phyloP scores from a whole-genome alignment of 2,797 vertebrate genomes.

The Sebastes jordani region DNA sequence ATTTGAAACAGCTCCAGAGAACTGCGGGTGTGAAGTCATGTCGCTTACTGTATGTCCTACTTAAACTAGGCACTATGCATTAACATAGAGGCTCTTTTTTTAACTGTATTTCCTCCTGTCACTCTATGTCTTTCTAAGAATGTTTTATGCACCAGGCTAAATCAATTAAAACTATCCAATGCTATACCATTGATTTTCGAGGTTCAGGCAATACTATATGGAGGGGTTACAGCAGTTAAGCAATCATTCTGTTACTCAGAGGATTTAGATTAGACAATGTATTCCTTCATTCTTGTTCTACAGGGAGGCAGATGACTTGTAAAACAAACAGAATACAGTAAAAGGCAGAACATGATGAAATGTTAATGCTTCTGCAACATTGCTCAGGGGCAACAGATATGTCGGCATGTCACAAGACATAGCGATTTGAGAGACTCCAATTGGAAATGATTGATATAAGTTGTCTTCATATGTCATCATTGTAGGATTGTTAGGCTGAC shows the following conservation, averaged over 20 bases:
- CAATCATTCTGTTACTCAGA: constrained; percentile 24
- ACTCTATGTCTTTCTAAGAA: constrained; percentile 10
- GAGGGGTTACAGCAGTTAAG: constrained; percentile 9
- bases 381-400: constrained; percentile 9
- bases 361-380: background rate
- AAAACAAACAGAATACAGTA: constrained; percentile 13
- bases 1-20: constrained; percentile 6
- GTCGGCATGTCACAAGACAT: background rate
- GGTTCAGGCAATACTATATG: constrained; percentile 34
- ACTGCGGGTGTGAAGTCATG: constrained; percentile 6
- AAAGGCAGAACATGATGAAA: constrained; percentile 24
- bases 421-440: background rate
- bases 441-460: constrained; percentile 13
- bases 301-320: background rate
- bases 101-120: background rate
- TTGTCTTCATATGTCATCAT: constrained; percentile 19
- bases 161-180: constrained; percentile 14
- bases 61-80: background rate
- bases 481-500: background rate
- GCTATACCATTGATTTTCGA: constrained; percentile 20
- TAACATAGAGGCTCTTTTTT: background rate
- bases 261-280: constrained; percentile 9
- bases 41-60: background rate
- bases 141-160: background rate
- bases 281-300: constrained; percentile 1